phyloP scores from a whole-genome alignment of 2,797 vertebrate genomes.

The Capromys pilorides region DNA sequence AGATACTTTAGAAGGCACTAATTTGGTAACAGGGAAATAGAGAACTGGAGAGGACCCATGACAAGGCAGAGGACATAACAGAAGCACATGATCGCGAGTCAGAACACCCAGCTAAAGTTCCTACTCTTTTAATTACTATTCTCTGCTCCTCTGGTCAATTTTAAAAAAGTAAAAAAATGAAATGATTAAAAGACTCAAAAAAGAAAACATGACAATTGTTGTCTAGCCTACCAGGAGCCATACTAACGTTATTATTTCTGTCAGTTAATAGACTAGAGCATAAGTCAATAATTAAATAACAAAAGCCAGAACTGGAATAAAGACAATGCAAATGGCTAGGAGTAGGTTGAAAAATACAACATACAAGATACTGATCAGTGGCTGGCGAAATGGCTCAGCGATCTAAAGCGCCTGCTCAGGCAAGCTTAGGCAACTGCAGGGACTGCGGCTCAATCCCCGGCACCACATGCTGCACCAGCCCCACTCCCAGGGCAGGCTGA shows the following conservation, averaged over 20 bases:
- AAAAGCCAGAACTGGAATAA: background rate
- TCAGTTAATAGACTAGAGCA: background rate
- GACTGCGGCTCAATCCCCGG: no score
- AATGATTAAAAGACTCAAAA: background rate
- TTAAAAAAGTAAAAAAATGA: constrained; percentile 26
- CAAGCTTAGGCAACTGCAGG: no score
- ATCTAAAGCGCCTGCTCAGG: no score
- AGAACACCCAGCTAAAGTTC: background rate
- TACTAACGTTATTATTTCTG: constrained; percentile 4
- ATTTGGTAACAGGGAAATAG: constrained; percentile 13
- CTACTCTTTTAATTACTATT: constrained; percentile 23
- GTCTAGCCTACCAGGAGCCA: background rate
- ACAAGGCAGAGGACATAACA: background rate
- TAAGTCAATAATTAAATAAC: background rate
- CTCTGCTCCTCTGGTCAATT: background rate
- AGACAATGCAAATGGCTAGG: background rate
- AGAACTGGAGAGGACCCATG: background rate
- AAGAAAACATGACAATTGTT: constrained; percentile 7
- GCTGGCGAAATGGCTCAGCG: no score
- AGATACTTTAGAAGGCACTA: background rate
- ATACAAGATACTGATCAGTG: background rate
- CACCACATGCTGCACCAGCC: no score
- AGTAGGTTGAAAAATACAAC: background rate
- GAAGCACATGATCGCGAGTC: background rate
- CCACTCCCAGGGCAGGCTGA: no score